Evolutionary conservation across 2,113 vertebrate genomes (phyloP).

Genomic region (Channa argus): DNA sequence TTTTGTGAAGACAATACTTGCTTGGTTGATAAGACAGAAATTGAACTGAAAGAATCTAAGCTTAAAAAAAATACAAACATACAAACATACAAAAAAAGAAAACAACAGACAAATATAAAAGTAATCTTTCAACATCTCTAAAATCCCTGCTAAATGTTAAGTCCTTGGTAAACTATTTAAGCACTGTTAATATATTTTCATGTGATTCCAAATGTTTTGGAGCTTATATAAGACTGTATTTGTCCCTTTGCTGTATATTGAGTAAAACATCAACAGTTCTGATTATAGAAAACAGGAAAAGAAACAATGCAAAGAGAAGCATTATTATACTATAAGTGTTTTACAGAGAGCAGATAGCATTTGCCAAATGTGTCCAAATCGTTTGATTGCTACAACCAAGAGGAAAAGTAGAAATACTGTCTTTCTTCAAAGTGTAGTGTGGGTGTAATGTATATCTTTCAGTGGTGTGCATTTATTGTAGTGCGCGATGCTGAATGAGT

Average conservation of each 20-base stretch:
- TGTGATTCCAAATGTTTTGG: slow-evolving; percentile 64
- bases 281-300: slow-evolving; percentile 26
- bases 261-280: slow-evolving; percentile 46
- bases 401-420: slow-evolving; percentile 43
- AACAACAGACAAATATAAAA: background rate
- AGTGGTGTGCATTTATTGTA: slow-evolving; percentile 36
- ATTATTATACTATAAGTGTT: slow-evolving; percentile 19
- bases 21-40: slow-evolving; percentile 21
- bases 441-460: slow-evolving; percentile 34
- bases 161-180: slow-evolving; percentile 71
- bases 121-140: slow-evolving; percentile 47
- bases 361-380: slow-evolving; percentile 41
- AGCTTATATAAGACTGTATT: slow-evolving; percentile 58
- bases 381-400: slow-evolving; percentile 55
- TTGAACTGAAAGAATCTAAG: slow-evolving; percentile 5
- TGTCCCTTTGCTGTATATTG: slow-evolving; percentile 66
- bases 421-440: slow-evolving; percentile 48
- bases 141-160: slow-evolving; percentile 73
- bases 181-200: slow-evolving; percentile 68
- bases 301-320: slow-evolving; percentile 27
- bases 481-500: slow-evolving; percentile 11
- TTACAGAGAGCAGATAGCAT: slow-evolving; percentile 18
- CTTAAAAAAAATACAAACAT: slow-evolving; percentile 2
- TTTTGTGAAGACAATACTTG: slow-evolving; percentile 32
- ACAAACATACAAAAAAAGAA: too few species aligned